Evolutionary conservation across 92 coral and sea anemone species (phyloP).

Genomic region (Scolanthus callimorphus): DNA sequence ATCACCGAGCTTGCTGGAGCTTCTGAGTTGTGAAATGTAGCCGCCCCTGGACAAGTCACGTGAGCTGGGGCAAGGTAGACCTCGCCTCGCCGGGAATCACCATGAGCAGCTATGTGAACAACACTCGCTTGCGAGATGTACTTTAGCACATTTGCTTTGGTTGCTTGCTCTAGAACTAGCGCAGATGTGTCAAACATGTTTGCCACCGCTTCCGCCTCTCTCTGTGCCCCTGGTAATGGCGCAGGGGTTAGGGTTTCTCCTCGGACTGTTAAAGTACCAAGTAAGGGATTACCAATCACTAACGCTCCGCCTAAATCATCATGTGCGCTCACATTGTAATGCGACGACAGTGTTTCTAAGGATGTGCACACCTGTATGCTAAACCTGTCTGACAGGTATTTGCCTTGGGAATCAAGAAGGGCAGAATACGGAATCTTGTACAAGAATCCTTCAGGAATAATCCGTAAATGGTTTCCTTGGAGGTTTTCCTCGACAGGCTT

Average conservation of each 20-base stretch:
- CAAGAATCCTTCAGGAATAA: conserved; percentile 30
- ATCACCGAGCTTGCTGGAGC: no score
- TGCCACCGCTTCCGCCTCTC: conserved; percentile 26
- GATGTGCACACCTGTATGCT: conserved; percentile 36
- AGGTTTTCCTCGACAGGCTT: conserved; percentile 17
- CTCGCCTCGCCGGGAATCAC: conserved; percentile 40
- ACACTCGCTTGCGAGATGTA: conserved; percentile 19
- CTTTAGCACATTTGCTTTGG: conserved; percentile 11
- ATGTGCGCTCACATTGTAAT: conserved; percentile 1
- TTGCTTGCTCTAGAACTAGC: conserved; percentile 12
- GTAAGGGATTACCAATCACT: conserved; percentile 22
- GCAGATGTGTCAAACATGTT: conserved; percentile 16
- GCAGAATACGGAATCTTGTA: conserved; percentile 34
- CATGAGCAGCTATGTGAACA: conserved; percentile 49
- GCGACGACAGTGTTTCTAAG: conserved; percentile 16
- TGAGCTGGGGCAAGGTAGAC: conserved; percentile 33
- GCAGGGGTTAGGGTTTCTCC: conserved; percentile 5
- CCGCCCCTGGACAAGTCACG: no score
- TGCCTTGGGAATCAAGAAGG: conserved; percentile 17
- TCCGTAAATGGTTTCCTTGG: conserved; percentile 22
- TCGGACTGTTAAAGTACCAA: background rate
- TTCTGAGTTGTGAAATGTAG: no score
- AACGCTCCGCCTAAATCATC: conserved; percentile 13
- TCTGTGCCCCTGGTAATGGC: conserved; percentile 12
- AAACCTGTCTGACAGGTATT: conserved; percentile 14